Conservation (phyloP, 2,888 invertebrate species). For the Catocala sponsa region DNA sequence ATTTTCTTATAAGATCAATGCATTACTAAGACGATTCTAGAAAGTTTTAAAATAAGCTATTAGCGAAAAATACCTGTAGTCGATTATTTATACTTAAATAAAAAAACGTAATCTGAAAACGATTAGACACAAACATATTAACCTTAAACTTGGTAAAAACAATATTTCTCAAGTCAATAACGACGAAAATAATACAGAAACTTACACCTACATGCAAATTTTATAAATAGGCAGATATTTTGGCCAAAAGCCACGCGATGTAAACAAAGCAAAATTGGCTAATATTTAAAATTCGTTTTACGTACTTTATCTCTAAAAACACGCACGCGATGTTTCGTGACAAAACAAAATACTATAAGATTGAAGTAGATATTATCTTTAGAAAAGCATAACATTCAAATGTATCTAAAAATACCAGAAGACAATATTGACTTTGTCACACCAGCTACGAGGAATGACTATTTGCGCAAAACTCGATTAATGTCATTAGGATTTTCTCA, state of each 20-base stretch:
- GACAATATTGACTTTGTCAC: no score
- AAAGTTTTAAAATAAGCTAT: no score
- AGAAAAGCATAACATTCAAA: no score
- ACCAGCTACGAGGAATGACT: no score
- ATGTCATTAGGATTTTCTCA: neutral
- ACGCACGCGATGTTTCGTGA: neutral
- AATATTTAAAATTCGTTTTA: constrained; percentile 38
- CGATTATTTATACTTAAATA: no score
- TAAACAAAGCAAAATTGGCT: constrained; percentile 52
- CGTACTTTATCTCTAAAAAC: neutral
- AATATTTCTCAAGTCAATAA: constrained; percentile 34
- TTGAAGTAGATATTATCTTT: no score
- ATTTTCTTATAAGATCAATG: neutral
- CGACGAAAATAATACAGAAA: constrained; percentile 33
- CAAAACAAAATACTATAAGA: neutral
- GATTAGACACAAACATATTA: constrained; percentile 12
- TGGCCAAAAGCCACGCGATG: constrained; percentile 67
- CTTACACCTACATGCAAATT: constrained; percentile 54
- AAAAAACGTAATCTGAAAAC: no score
- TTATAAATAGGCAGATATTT: constrained; percentile 63
- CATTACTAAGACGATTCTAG: no score
- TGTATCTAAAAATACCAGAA: no score
- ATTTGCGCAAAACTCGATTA: neutral
- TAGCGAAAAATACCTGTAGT: no score
- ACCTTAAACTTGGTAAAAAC: constrained; percentile 54